These are phyloP conservation scores for Herpetotheres cachinnans DNA, from an alignment of 2,113 vertebrate genomes.

Conservation along the genomic window DNA sequence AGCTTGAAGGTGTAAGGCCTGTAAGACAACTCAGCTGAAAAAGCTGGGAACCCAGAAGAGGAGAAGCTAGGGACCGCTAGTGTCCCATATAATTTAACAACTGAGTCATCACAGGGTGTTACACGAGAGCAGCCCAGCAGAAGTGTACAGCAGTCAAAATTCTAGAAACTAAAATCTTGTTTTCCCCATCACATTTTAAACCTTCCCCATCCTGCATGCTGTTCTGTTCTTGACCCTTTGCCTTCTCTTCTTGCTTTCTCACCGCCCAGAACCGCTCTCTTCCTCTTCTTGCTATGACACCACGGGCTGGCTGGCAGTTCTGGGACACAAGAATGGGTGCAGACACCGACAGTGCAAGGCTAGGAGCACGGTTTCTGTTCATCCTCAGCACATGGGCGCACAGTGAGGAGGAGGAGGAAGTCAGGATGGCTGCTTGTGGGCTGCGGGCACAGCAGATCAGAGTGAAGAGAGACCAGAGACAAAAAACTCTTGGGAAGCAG, in stretches of 20 bases:
- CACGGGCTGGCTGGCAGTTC: not conserved
- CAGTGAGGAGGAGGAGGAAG: not conserved
- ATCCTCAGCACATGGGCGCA: rapidly evolving
- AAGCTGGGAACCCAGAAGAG: not conserved
- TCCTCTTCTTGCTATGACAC: not conserved
- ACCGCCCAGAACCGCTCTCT: not conserved
- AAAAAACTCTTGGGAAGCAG: not conserved
- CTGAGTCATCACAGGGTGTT: rapidly evolving
- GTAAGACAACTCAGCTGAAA: not conserved
- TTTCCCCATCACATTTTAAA: not conserved
- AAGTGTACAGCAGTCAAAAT: rapidly evolving
- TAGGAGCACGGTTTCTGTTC: not conserved
- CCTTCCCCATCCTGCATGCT: not conserved
- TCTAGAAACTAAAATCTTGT: not conserved
- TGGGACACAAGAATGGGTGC: not conserved
- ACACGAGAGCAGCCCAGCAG: not conserved
- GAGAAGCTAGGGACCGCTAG: rapidly evolving
- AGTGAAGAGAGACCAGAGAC: not conserved
- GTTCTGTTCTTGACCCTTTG: not conserved
- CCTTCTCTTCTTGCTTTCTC: not conserved
- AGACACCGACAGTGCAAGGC: not conserved
- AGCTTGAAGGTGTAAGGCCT: not conserved
- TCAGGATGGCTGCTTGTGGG: not conserved
- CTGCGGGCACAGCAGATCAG: not conserved
- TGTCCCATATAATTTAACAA: rapidly evolving